These are phyloP conservation scores for Eptatretus burgeri DNA, from an alignment of 2,113 vertebrate genomes.

Conservation along the genomic window DNA sequence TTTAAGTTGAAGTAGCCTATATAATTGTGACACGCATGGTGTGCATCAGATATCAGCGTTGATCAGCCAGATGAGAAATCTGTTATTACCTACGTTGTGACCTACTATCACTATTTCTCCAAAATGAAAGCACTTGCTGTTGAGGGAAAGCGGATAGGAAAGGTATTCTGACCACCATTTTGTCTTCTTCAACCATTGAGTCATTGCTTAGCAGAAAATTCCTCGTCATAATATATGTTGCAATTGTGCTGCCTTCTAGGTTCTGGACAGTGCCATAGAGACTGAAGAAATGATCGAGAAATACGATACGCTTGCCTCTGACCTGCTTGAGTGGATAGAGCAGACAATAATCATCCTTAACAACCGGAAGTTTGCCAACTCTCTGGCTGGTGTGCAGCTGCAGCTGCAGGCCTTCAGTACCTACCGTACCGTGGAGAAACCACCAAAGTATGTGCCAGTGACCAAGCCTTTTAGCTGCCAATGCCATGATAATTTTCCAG, in stretches of 20 bases:
- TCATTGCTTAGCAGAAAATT: too few species aligned
- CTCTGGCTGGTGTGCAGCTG: slow-evolving; percentile 57
- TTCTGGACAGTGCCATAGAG: slow-evolving; percentile 76
- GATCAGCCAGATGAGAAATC: slow-evolving; percentile 94
- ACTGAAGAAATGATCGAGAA: slow-evolving; percentile 89
- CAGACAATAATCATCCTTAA: slow-evolving; percentile 94
- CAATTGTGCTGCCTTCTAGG: slow-evolving; percentile 19
- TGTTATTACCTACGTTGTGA: slow-evolving; percentile 88
- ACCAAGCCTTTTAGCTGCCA: too few species aligned
- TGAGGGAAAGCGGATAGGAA: slow-evolving; percentile 79
- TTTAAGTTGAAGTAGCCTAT: too few species aligned
- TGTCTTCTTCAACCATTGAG: too few species aligned
- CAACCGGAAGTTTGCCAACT: slow-evolving; percentile 90
- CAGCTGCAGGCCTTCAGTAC: slow-evolving; percentile 94
- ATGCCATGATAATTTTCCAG: not conserved
- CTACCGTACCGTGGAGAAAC: slow-evolving; percentile 77
- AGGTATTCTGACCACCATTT: slow-evolving; percentile 22
- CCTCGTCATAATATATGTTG: not conserved
- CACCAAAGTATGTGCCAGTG: slow-evolving; percentile 41
- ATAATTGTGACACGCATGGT: too few species aligned
- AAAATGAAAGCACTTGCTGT: slow-evolving; percentile 97
- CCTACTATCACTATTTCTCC: slow-evolving; percentile 92
- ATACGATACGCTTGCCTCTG: slow-evolving; percentile 69
- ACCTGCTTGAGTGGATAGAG: slow-evolving; percentile 88
- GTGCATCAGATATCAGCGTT: slow-evolving; percentile 55